A percentile compares a stretch with the other conserved stretches of the same genome.
Conservation (phyloP, 2,113 vertebrate genomes). For the Drymodes brunneopygia region DNA sequence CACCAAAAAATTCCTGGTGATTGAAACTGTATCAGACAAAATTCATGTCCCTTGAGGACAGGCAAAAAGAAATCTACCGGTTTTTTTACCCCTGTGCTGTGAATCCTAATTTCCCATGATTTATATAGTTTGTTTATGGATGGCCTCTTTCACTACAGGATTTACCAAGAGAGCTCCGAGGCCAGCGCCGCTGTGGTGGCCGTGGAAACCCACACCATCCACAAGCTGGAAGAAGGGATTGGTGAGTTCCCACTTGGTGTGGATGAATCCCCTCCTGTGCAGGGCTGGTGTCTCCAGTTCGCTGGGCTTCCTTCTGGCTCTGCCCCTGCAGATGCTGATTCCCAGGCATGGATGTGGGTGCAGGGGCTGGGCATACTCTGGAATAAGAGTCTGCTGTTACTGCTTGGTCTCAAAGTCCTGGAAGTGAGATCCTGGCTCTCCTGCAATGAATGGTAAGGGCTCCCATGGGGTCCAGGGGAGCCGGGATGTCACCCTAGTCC, state of each 20-base stretch:
- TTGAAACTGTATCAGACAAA: neutral
- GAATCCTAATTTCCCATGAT: slow-evolving; percentile 18
- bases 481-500: neutral
- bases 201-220: slow-evolving; percentile 83
- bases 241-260: slow-evolving; percentile 62
- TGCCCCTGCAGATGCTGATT: slow-evolving; percentile 36
- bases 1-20: neutral
- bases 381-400: slow-evolving; percentile 36
- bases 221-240: slow-evolving; percentile 80
- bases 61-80: neutral
- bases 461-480: neutral
- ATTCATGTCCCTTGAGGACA: neutral
- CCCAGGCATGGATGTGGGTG: slow-evolving; percentile 20
- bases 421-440: slow-evolving; percentile 29
- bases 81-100: neutral
- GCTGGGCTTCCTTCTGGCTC: slow-evolving; percentile 8
- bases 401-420: slow-evolving; percentile 39
- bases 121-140: slow-evolving; percentile 30
- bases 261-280: neutral
- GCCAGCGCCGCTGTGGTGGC: slow-evolving; percentile 81
- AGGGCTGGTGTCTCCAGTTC: neutral
- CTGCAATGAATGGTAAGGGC: slow-evolving; percentile 22
- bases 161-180: slow-evolving; percentile 79
- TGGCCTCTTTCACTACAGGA: slow-evolving; percentile 74
- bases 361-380: slow-evolving; percentile 19